phyloP scores from a whole-genome alignment of 1,140 invertebrate genomes.

The Episyrphus balteatus region DNA sequence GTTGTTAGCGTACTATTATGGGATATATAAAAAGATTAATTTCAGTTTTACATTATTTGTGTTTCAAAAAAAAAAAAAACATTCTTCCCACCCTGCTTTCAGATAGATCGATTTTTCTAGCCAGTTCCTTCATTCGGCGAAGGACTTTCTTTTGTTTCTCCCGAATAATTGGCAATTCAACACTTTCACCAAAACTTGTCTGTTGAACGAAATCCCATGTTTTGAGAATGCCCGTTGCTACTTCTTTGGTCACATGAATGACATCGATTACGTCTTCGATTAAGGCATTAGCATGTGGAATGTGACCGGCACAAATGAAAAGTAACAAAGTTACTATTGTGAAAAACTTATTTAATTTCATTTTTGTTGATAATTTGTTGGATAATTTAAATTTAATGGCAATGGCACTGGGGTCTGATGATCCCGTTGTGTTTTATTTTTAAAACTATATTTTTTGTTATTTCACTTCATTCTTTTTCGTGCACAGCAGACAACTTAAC shows the following conservation, averaged over 20 bases:
- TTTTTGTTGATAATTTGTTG: slow-evolving; percentile 7
- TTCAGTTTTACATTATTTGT: neutral
- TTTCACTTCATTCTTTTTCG: too few relatives aligned
- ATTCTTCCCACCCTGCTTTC: slow-evolving; percentile 23
- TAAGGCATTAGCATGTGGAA: slow-evolving; percentile 27
- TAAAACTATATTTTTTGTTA: too few relatives aligned
- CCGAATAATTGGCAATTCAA: slow-evolving; percentile 45
- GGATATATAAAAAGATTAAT: neutral
- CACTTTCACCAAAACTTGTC: slow-evolving; percentile 40
- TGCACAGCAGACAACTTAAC: too few relatives aligned
- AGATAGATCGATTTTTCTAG: slow-evolving; percentile 34
- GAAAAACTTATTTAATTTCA: slow-evolving; percentile 1
- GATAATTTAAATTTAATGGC: too few relatives aligned
- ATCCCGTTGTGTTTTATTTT: too few relatives aligned
- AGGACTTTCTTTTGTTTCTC: slow-evolving; percentile 44
- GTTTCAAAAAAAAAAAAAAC: neutral
- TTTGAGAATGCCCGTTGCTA: slow-evolving; percentile 44
- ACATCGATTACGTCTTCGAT: slow-evolving; percentile 50
- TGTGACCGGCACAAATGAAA: slow-evolving; percentile 2
- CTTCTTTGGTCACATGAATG: slow-evolving; percentile 46
- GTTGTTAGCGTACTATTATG: slow-evolving; percentile 22
- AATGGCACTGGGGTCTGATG: too few relatives aligned
- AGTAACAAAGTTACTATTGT: slow-evolving; percentile 2
- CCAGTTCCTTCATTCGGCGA: slow-evolving; percentile 38
- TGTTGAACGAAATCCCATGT: slow-evolving; percentile 50